Conservation (phyloP, 1,140 invertebrate species). For the Papilio xuthus region DNA sequence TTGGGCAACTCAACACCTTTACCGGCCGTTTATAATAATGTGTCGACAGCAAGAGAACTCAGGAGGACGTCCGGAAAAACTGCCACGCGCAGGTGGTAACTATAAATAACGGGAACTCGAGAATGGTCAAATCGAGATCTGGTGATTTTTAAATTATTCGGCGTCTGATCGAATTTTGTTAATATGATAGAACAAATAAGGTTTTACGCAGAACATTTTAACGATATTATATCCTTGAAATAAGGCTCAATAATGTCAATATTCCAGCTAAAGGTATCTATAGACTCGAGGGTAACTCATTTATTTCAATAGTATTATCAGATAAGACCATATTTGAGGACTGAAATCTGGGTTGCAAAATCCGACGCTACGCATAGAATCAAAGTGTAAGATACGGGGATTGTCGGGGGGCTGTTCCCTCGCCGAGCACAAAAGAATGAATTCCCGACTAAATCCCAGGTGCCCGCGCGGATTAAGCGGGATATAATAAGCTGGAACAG, state of each 20-base stretch:
- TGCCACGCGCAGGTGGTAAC: constrained; percentile 48
- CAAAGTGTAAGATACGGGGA: constrained; percentile 38
- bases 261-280: not conserved
- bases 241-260: not conserved
- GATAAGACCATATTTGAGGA: constrained; percentile 6
- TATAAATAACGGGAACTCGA: constrained; percentile 48
- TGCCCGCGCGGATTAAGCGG: constrained; percentile 45
- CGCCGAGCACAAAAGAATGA: constrained; percentile 43
- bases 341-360: constrained; percentile 8
- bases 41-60: constrained; percentile 50
- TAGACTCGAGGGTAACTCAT: not conserved
- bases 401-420: constrained; percentile 9
- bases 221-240: not conserved
- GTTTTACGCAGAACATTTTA: not conserved
- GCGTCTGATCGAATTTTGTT: not conserved
- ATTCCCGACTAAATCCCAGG: constrained; percentile 51
- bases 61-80: constrained; percentile 43
- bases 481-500: constrained; percentile 52
- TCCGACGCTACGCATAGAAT: constrained; percentile 34
- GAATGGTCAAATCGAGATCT: no score
- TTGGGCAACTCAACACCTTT: constrained; percentile 42
- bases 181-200: not conserved
- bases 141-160: constrained; percentile 41
- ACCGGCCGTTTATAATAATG: constrained; percentile 52
- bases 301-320: constrained; percentile 29